These are phyloP conservation scores for Heterotis niloticus DNA, from an alignment of 2,113 vertebrate genomes.

Conservation along the genomic window DNA sequence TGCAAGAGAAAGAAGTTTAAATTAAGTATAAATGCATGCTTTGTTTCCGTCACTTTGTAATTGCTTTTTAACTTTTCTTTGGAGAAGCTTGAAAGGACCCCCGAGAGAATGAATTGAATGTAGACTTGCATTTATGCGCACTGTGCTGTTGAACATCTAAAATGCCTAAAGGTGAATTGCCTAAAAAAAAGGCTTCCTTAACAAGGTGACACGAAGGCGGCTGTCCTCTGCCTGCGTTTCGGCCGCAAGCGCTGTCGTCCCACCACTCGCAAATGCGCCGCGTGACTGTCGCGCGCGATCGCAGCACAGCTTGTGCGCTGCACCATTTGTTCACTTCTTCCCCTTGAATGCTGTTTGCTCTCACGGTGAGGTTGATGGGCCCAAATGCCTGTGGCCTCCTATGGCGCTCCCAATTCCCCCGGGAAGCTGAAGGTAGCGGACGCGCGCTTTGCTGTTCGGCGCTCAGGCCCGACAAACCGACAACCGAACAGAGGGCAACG, in stretches of 20 bases:
- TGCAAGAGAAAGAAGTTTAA: neutral
- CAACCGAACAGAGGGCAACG: too few relatives aligned
- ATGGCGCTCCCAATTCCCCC: too few relatives aligned
- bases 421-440: too few relatives aligned
- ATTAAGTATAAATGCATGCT: neutral
- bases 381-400: neutral
- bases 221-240: neutral
- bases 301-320: neutral
- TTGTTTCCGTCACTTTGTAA: constrained; percentile 5
- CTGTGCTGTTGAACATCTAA: neutral
- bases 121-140: neutral
- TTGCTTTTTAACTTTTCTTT: constrained; percentile 10
- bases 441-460: too few relatives aligned
- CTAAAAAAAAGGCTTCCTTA: neutral
- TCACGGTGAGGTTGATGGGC: constrained; percentile 17
- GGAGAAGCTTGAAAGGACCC: neutral
- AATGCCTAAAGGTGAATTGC: neutral
- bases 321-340: constrained; percentile 6
- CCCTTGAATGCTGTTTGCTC: neutral
- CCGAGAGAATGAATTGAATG: neutral
- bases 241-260: too few relatives aligned
- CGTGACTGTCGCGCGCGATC: too few relatives aligned
- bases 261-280: too few relatives aligned
- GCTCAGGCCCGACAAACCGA: too few relatives aligned
- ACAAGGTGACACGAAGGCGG: neutral